Evolutionary conservation across 92 coral and sea anemone genomes (phyloP).

Genomic region (Parazoanthus atlanticus): DNA sequence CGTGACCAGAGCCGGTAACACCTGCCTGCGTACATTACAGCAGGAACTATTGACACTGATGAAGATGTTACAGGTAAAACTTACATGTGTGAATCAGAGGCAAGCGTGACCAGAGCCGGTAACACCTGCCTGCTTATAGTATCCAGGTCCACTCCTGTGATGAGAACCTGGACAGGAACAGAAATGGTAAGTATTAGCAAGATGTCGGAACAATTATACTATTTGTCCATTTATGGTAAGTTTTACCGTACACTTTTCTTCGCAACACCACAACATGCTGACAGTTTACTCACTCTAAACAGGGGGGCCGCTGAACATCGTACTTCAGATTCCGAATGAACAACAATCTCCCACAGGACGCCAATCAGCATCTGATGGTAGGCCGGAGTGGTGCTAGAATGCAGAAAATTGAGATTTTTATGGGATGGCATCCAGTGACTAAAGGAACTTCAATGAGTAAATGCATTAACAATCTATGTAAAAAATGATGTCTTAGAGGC

Average conservation of each 20-base stretch:
- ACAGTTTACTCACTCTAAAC: conserved; percentile 68
- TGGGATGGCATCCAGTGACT: no score
- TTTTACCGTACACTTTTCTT: background rate
- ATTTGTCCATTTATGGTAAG: background rate
- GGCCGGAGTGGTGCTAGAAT: conserved; percentile 72
- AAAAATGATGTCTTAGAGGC: no score
- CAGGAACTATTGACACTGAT: no score
- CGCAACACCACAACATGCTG: background rate
- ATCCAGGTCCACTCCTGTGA: conserved; percentile 85
- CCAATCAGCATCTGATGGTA: conserved; percentile 87
- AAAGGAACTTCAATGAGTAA: background rate
- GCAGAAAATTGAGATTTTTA: background rate
- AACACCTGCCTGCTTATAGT: conserved; percentile 87
- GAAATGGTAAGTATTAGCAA: background rate
- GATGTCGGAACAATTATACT: background rate
- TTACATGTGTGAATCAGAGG: conserved; percentile 97
- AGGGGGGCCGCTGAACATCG: conserved; percentile 93
- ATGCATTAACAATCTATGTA: background rate
- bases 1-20: conserved; percentile 93
- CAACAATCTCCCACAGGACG: conserved; percentile 94
- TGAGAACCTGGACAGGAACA: conserved; percentile 68
- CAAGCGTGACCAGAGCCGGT: conserved; percentile 93
- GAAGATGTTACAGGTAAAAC: conserved; percentile 6
- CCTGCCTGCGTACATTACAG: conserved; percentile 62
- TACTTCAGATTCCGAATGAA: conserved; percentile 75